Percentiles rank a stretch among this genome's conserved stretches.
These are phyloP conservation scores for Chionis minor DNA, from an alignment of 2,113 vertebrate genomes.

Conservation along the genomic window DNA sequence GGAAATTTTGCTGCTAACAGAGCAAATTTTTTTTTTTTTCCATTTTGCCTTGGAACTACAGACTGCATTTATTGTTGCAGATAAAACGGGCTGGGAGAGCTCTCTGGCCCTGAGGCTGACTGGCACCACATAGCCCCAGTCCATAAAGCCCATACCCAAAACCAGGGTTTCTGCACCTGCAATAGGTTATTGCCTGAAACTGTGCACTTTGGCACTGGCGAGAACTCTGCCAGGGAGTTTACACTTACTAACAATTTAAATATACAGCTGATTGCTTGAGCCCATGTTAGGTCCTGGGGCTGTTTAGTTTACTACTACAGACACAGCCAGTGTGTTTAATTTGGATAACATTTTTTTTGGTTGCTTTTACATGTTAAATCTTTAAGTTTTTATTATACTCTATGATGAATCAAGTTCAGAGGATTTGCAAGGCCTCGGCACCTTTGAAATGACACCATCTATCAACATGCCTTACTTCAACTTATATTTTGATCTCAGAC, in stretches of 20 bases:
- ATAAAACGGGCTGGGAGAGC: neutral
- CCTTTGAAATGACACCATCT: neutral
- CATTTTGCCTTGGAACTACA: neutral
- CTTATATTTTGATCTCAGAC: neutral
- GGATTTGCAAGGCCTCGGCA: neutral
- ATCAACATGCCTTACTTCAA: neutral
- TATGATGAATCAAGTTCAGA: neutral
- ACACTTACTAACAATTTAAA: neutral
- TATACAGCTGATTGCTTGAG: neutral
- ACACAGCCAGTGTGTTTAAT: neutral
- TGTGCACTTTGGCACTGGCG: neutral
- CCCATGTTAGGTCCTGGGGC: neutral
- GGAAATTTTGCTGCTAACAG: slow-evolving; percentile 20
- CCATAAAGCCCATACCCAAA: neutral
- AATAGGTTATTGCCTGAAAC: neutral
- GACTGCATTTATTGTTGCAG: neutral
- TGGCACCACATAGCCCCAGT: neutral
- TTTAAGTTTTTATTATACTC: neutral
- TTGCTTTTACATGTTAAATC: neutral
- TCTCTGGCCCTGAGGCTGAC: neutral
- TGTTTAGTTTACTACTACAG: neutral
- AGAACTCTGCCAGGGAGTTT: neutral
- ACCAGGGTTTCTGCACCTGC: neutral
- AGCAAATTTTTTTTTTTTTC: neutral
- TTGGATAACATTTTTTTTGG: neutral